Base-by-base conservation (phyloP, 2,888 invertebrate genomes). In the Linnaemya tessellans region DNA sequence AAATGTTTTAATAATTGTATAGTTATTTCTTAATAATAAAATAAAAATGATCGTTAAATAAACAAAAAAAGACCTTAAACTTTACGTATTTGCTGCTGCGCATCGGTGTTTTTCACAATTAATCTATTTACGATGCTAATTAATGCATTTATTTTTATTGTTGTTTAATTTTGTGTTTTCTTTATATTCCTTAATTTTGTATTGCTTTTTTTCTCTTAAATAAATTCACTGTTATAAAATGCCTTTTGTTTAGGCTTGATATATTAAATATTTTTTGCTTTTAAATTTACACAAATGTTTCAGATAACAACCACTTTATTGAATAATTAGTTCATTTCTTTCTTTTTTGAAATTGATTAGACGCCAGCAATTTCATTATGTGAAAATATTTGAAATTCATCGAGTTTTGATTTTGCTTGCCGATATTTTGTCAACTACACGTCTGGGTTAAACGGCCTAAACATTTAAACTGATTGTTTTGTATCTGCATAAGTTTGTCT, bases 401-500 rank as follows among this genome's bases (percentile, higher is more conserved):
- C 49, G 38, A 5, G 8, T 54, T 64, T 25, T 64, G 0, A 3
- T n/a, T 1, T 51, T 68, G 25, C 43, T 43, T 43, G 46, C 58
- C 75, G 70, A 41, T 51, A 51, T 58, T 38, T 58, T 43, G 46
- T 41, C 30, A 60, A 70, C 65, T 35, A 77, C 75, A 85, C 85
- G 79, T 80, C 85, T 82, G 51, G 4, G 15, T 60, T 71, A 75
- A 71, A 71, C 67, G 85, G 65, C 58, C 70, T 65, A 75, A 85
- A 58, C 79, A 82, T 75, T 82, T 67, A 62, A 82, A 85, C 85
- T 85, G 85, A 82, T 80, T 71, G 75, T 62, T 60, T 18, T 22
- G 38, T 71, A 54, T 82, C 74, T 74, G 20, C 20, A 25, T 18
- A 70, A 80, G 65, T 43, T 35, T 43, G 20, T 49, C 65, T 78